These are phyloP conservation scores for Sebastes paucispinis DNA, from an alignment of 2,797 vertebrate species.

Conservation along the genomic window DNA sequence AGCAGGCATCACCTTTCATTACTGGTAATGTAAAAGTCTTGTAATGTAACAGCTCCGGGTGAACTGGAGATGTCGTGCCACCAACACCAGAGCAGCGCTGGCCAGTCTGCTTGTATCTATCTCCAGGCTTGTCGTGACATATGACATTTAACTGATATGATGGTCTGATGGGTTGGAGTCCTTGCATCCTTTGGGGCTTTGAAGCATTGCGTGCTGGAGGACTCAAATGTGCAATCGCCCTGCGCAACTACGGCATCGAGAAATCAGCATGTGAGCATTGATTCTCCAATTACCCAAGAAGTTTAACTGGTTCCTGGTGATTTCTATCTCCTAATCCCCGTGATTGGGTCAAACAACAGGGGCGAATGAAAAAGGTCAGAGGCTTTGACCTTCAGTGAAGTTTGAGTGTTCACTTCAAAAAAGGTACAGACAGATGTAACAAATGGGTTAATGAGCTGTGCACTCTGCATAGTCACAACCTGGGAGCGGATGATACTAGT, in stretches of 20 bases:
- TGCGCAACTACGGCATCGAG: background rate
- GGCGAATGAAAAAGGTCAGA: constrained; percentile 33
- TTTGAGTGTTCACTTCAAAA: constrained; percentile 60
- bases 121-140: constrained; percentile 46
- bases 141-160: constrained; percentile 62
- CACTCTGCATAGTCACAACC: background rate
- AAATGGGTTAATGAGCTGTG: constrained; percentile 46
- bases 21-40: background rate
- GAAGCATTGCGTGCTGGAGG: background rate
- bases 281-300: constrained; percentile 29
- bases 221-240: constrained; percentile 4
- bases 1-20: background rate
- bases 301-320: constrained; percentile 40
- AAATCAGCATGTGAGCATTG: constrained; percentile 20
- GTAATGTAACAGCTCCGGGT: background rate
- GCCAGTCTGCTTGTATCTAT: constrained; percentile 10
- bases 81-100: constrained; percentile 9
- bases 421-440: constrained; percentile 44
- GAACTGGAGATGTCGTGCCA: constrained; percentile 32
- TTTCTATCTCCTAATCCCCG: constrained; percentile 16
- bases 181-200: constrained; percentile 8
- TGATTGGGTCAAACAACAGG: constrained; percentile 45
- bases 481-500: constrained; percentile 12
- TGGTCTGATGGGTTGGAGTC: constrained; percentile 13
- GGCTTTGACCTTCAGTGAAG: constrained; percentile 28